phyloP scores from a whole-genome alignment of 1,140 invertebrate species.

The Tetraneura akinire region DNA sequence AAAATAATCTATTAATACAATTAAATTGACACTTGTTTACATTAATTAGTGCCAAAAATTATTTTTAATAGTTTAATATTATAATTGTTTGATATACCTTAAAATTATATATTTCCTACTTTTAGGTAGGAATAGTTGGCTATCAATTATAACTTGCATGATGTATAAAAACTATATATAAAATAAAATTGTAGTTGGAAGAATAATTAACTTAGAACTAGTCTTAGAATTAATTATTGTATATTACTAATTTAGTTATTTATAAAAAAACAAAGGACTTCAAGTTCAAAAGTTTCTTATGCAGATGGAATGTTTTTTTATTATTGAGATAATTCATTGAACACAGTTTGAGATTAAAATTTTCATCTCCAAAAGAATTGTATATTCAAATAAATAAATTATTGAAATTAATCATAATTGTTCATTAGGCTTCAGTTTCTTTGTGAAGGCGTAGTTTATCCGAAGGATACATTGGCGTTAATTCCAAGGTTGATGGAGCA shows the following conservation, averaged over 20 bases:
- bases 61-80: slow-evolving; percentile 16
- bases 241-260: not conserved
- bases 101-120: not conserved
- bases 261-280: not conserved
- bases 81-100: not conserved
- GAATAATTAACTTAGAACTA: slow-evolving; percentile 16
- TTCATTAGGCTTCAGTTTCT: slow-evolving; percentile 75
- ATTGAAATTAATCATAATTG: not conserved
- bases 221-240: slow-evolving; percentile 6
- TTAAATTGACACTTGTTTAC: slow-evolving; percentile 13
- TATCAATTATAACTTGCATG: not conserved
- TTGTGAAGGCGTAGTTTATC: slow-evolving; percentile 71
- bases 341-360: slow-evolving; percentile 44
- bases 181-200: slow-evolving; percentile 17
- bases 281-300: slow-evolving; percentile 21
- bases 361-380: slow-evolving; percentile 18
- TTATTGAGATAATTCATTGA: slow-evolving; percentile 13
- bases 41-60: not conserved
- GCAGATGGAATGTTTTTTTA: slow-evolving; percentile 23
- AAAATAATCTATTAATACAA: slow-evolving; percentile 41
- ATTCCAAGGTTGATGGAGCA: slow-evolving; percentile 79
- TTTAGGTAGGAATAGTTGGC: slow-evolving; percentile 1
- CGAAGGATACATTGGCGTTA: slow-evolving; percentile 77
- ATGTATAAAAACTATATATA: not conserved
- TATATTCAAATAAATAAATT: not conserved